Evolutionary conservation across 2,888 invertebrate genomes (phyloP), one percentile per base, ranked within the genome.

Genomic region (Macropis europaea): DNA sequence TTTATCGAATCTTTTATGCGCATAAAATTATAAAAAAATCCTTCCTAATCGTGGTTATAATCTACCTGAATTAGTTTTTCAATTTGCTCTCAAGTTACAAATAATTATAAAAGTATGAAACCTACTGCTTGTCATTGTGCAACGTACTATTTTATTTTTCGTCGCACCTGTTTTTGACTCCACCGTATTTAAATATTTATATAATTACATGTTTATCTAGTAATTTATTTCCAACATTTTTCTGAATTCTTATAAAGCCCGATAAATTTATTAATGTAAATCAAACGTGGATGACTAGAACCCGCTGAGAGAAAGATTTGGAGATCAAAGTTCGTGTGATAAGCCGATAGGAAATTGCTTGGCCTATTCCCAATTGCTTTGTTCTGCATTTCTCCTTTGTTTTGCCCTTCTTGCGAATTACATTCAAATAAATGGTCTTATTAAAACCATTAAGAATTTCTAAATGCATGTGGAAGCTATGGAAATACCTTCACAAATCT

Each of bases 311-410:
- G 57, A 73, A 67, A 83, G 81, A 84, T 84, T 85, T 84, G 76
- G 59, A 80, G 85, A 80, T 85, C 85, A 86, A 71, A 86, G 85
- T 84, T 87, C 85, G 78, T 24, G 56, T 54, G 87, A 87, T 87
- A 87, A 86, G 45, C 66, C 5, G 70, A 60, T 75, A 77, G 54
- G 45, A 45, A 77, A 70, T 67, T 59, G 52, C 50, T 52, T 45
- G 57, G 63, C 54, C 48, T 53, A 64, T 54, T 73, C 68, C 64
- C 47, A 52, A 81, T 64, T 73, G 28, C 38, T 57, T 32, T 40
- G 30, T 69, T 48, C 15, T 9, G 13, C 19, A 3, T 11, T 42
- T 56, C 62, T 50, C n/a, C 56, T 59, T 59, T 28, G 32, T 22
- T 45, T 45, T 19, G 26, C 28, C 50, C 54, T 7, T 26, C 11